Conservation (phyloP, 2,113 vertebrate species). For the Xenopus borealis region DNA sequence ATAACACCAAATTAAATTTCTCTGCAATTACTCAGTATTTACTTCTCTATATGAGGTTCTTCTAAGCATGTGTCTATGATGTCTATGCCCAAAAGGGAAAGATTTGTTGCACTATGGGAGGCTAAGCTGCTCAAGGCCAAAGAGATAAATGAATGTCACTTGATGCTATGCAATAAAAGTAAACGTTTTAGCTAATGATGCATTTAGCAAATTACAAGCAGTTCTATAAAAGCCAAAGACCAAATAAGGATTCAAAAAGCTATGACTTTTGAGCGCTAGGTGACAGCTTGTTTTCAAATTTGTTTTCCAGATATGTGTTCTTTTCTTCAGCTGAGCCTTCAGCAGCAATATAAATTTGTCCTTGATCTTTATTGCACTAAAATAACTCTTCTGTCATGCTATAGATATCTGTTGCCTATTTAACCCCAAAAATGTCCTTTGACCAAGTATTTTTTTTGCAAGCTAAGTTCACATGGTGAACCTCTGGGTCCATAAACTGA, state of each 20-base stretch:
- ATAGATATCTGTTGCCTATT: conserved; percentile 14
- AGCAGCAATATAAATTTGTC: conserved; percentile 34
- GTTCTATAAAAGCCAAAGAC: not conserved
- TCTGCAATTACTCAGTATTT: too few species aligned
- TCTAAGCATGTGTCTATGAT: not conserved
- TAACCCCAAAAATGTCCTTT: conserved; percentile 24
- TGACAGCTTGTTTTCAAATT: conserved; percentile 8
- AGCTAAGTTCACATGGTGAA: conserved; percentile 53
- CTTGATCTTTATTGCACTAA: conserved; percentile 49
- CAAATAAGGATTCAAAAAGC: not conserved
- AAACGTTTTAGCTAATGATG: conserved; percentile 9
- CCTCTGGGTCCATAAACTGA: conserved; percentile 50
- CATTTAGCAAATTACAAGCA: conserved; percentile 5
- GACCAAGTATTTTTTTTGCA: conserved; percentile 21
- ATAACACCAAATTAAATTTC: too few species aligned
- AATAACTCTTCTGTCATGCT: conserved; percentile 40
- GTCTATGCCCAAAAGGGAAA: not conserved
- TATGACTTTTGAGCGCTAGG: conserved; percentile 5
- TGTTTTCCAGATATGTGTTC: conserved; percentile 7
- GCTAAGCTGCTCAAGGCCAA: conserved; percentile 6
- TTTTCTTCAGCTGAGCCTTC: conserved; percentile 37
- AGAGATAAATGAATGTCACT: conserved; percentile 19
- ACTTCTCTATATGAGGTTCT: too few species aligned
- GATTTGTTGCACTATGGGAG: not conserved
- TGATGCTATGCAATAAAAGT: conserved; percentile 3